These are phyloP conservation scores for Muricea muricata DNA, from an alignment of 92 coral and sea anemone species.

Conservation along the genomic window DNA sequence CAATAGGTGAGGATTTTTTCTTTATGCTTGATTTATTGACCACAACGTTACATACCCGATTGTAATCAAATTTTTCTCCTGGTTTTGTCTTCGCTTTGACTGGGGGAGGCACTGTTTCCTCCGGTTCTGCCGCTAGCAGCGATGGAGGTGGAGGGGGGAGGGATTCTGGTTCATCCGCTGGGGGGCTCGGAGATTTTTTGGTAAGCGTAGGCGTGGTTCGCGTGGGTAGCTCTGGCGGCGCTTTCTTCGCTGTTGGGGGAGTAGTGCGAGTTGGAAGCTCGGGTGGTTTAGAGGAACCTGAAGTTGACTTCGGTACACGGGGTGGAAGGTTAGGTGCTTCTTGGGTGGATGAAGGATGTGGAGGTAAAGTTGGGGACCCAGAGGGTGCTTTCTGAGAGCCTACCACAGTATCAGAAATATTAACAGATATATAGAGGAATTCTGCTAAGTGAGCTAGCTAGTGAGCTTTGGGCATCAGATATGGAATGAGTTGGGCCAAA, in stretches of 20 bases:
- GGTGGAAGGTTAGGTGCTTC: constrained; percentile 28
- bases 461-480: too few relatives aligned
- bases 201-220: background rate
- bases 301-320: background rate
- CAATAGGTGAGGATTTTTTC: too few relatives aligned
- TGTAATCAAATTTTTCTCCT: constrained; percentile 41
- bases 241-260: constrained; percentile 22
- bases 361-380: constrained; percentile 21
- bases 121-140: constrained; percentile 10
- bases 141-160: too few relatives aligned
- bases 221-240: constrained; percentile 3
- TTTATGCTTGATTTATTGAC: background rate
- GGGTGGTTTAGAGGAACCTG: constrained; percentile 2
- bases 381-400: background rate
- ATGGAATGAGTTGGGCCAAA: too few relatives aligned
- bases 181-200: constrained; percentile 6
- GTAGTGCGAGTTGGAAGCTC: constrained; percentile 24
- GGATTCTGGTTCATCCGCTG: background rate
- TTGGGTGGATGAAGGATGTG: constrained; percentile 4
- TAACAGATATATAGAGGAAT: too few relatives aligned
- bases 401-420: background rate
- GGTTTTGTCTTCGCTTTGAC: constrained; percentile 14
- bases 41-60: background rate
- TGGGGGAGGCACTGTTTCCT: background rate
- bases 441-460: too few relatives aligned